Evolutionary conservation across 2,113 vertebrate genomes (phyloP).

Genomic region (Brevimyrus niger): DNA sequence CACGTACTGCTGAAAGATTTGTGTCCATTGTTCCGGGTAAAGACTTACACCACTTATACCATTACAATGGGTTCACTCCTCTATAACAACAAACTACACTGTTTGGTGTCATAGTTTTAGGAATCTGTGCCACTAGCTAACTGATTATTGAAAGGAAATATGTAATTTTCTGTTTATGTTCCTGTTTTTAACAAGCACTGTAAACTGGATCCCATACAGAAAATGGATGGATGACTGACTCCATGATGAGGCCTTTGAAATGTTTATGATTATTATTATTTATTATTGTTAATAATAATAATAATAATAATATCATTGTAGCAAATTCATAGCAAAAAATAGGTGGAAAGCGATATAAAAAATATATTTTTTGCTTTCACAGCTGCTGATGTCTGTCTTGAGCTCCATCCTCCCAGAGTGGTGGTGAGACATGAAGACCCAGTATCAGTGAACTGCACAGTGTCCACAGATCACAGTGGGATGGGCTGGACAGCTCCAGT

Average conservation of each 20-base stretch:
- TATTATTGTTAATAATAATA: no score
- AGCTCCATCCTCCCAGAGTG: not conserved
- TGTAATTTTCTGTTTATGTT: not conserved
- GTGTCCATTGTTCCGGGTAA: not conserved
- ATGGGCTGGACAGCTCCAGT: slow-evolving; percentile 43
- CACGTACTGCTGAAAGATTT: not conserved
- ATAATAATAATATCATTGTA: no score
- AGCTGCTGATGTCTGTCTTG: slow-evolving; percentile 18
- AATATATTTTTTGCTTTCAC: not conserved
- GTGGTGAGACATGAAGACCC: slow-evolving; percentile 35
- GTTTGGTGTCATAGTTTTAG: not conserved
- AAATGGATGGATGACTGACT: not conserved
- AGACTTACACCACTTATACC: not conserved
- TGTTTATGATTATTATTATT: not conserved
- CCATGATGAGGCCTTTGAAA: not conserved
- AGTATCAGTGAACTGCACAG: slow-evolving; percentile 36
- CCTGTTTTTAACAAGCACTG: not conserved
- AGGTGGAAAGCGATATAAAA: not conserved
- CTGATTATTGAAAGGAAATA: not conserved
- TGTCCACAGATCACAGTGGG: accelerated
- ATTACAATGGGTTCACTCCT: not conserved
- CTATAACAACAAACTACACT: not conserved
- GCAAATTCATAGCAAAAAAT: not conserved
- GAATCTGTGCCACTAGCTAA: not conserved
- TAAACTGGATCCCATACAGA: not conserved